Evolutionary conservation across 2,797 vertebrate species (phyloP).

Genomic region (Mus minutoides): DNA sequence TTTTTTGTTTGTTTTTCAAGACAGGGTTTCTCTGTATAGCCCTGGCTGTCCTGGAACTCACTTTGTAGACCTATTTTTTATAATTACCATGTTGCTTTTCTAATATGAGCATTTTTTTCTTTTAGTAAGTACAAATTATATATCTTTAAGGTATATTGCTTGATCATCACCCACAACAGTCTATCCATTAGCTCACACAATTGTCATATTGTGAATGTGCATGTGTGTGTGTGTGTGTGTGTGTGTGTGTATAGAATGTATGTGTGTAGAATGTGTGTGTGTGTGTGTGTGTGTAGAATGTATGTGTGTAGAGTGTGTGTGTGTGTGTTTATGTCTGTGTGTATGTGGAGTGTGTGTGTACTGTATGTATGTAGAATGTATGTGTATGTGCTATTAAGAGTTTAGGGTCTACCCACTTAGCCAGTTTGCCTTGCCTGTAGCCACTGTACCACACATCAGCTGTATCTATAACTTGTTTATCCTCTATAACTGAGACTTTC

Average conservation of each 20-base stretch:
- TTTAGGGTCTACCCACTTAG: not conserved
- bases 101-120: constrained; percentile 16
- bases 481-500: not conserved
- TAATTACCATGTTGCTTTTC: not conserved
- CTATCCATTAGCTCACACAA: not conserved
- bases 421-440: not conserved
- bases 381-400: not conserved
- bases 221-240: not conserved
- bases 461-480: not conserved
- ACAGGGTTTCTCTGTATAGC: too few relatives aligned
- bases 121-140: not conserved
- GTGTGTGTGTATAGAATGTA: too few relatives aligned
- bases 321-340: not conserved
- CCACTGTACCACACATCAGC: not conserved
- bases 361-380: not conserved
- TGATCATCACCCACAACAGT: not conserved
- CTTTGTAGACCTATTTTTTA: too few relatives aligned
- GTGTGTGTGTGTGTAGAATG: not conserved
- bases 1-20: too few relatives aligned
- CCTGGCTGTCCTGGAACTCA: too few relatives aligned
- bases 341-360: not conserved
- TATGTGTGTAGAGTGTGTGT: not conserved
- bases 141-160: not conserved
- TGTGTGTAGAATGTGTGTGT: not conserved
- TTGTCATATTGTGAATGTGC: not conserved